phyloP scores from a whole-genome alignment of 2,113 vertebrate species.

The Gadus chalcogrammus region DNA sequence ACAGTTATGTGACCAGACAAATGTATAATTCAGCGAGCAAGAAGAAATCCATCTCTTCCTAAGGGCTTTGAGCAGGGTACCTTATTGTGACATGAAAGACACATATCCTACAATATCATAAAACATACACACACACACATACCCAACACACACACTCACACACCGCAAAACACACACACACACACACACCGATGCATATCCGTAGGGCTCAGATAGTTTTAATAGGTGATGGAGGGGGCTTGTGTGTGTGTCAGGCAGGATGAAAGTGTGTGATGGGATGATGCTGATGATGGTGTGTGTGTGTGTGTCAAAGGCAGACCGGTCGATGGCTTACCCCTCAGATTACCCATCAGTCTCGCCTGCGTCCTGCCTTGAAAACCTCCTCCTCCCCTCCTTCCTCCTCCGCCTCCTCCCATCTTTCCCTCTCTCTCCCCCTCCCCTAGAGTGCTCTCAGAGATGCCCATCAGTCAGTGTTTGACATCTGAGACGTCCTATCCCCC shows the following conservation, averaged over 20 bases:
- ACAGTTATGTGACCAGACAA: too few species aligned
- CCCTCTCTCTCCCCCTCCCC: neutral
- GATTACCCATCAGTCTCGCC: slow-evolving; percentile 40
- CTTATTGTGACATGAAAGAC: too few species aligned
- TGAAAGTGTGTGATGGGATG: neutral
- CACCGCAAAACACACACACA: too few species aligned
- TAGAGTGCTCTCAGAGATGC: neutral
- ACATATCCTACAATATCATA: too few species aligned
- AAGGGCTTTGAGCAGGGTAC: too few species aligned
- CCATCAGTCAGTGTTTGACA: neutral
- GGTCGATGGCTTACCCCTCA: slow-evolving; percentile 15
- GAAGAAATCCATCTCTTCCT: too few species aligned
- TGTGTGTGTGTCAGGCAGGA: neutral
- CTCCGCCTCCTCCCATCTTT: neutral
- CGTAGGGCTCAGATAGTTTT: too few species aligned
- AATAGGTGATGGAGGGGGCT: neutral
- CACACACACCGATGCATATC: too few species aligned
- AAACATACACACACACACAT: too few species aligned
- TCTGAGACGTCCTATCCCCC: too few species aligned
- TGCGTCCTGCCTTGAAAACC: slow-evolving; percentile 21
- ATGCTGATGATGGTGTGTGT: neutral
- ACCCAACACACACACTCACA: too few species aligned
- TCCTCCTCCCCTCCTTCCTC: neutral
- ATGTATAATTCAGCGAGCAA: too few species aligned
- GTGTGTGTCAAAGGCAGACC: slow-evolving; percentile 11